Evolutionary conservation across 2,888 invertebrate species (phyloP), one percentile per base, ranked within the genome.

Genomic region (Diaprepes abbreviatus): DNA sequence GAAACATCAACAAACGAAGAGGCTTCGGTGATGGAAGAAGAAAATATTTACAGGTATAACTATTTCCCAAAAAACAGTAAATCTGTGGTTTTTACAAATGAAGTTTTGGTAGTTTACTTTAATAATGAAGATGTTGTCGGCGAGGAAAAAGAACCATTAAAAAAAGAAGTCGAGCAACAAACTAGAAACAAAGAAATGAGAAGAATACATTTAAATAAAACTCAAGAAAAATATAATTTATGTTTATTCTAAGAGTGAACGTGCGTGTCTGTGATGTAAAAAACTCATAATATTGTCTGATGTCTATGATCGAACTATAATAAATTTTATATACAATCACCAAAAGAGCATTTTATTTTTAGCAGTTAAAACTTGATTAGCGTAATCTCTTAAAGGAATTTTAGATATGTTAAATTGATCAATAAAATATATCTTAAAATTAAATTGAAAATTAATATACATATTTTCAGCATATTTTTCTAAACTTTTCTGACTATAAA

Each of bases 101-200:
- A 90, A 83, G 89, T 89, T 3, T 85, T 88, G 69, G 89, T 90
- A 31, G 87, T 90, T 35, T 89, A 89, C 79, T 89, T 89, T 77
- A 87, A 87, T n/a, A 88, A 88, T 0, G 88, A 89, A 75, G 80
- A 82, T 57, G 80, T 83, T 16, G 77, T 83, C 31, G 83, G 79
- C n/a, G 83, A 85, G 68, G 75, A 87, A 72, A 88, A 87, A 19
- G 89, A 90, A 78, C 88, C 89, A 0, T 82, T 90, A 9, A 89
- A 89, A 82, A 89, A 89, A 78, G 90, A 89, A 77, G 85, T 87
- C 40, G 90, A 90, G 73, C 90, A 90, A 73, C 89, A 89, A 77
- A 87, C 88, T 2, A 84, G 90, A 60, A 89, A 89, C 79, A 88
- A 88, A 43, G 88, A 88, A 82, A 85, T 90, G 77, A 84, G 89